Conservation (phyloP, 2,113 vertebrate genomes). For the Camelus bactrianus region DNA sequence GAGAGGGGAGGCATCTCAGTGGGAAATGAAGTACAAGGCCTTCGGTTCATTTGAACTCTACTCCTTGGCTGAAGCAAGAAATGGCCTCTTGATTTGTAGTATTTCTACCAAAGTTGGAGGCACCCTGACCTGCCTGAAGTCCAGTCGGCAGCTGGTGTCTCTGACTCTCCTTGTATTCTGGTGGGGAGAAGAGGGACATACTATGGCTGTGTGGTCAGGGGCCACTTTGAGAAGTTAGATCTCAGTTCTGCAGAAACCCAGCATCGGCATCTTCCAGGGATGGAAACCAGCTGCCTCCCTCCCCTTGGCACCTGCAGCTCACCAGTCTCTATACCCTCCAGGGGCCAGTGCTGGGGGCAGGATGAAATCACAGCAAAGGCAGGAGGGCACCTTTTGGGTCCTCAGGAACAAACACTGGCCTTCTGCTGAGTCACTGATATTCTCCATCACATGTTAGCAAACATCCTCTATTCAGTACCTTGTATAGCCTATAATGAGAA, state of each 20-base stretch:
- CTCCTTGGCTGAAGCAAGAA: neutral
- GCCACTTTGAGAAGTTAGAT: neutral
- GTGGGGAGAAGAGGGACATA: neutral
- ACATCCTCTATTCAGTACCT: neutral
- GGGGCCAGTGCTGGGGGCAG: neutral
- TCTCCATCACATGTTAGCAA: neutral
- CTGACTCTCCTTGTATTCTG: neutral
- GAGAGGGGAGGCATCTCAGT: neutral
- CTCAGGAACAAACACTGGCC: neutral
- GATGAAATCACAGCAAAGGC: neutral
- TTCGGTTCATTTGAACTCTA: neutral
- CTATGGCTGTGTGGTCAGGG: neutral
- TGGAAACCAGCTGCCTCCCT: too few species aligned
- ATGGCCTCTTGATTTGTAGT: neutral
- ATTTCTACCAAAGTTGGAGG: neutral
- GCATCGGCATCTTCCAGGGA: neutral
- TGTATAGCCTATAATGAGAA: too few species aligned
- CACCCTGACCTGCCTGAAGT: neutral
- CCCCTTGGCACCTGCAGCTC: neutral
- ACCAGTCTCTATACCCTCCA: neutral
- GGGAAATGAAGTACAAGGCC: neutral
- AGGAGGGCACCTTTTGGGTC: neutral
- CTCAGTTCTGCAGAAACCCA: neutral
- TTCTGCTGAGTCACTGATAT: neutral
- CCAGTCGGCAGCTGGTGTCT: neutral